phyloP scores from a whole-genome alignment of 1,140 invertebrate genomes.

The Scaptomyza hsui region DNA sequence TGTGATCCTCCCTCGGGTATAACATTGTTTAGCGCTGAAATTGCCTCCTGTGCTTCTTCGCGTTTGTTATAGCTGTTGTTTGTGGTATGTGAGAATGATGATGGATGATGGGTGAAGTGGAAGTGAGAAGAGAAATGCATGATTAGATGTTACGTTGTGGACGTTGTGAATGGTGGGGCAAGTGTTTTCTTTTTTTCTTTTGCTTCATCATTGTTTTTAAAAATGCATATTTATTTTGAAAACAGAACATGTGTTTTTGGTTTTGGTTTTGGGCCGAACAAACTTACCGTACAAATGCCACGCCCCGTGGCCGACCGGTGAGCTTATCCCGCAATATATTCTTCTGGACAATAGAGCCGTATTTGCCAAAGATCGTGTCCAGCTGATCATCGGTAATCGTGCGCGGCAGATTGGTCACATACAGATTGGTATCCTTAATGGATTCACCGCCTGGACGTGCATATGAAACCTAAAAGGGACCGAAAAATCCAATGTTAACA shows the following conservation, averaged over 20 bases:
- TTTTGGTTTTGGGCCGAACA: neutral
- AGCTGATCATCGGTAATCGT: conserved; percentile 92
- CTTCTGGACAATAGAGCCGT: conserved; percentile 95
- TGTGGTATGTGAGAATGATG: neutral
- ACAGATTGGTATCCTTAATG: conserved; percentile 97
- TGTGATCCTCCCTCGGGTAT: conserved; percentile 93
- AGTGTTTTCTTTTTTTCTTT: neutral
- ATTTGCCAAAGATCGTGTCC: conserved; percentile 93
- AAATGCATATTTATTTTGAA: neutral
- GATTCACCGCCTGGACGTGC: conserved; percentile 95
- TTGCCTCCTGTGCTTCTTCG: conserved; percentile 95
- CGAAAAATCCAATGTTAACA: neutral
- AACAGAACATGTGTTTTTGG: neutral
- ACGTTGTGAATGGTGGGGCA: neutral
- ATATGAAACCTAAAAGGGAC: conserved; percentile 90
- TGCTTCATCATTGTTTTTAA: neutral
- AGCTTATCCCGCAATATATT: conserved; percentile 94
- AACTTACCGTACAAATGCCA: conserved; percentile 95
- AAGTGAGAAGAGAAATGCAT: conserved; percentile 8
- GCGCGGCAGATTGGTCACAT: conserved; percentile 95
- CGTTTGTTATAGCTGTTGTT: conserved; percentile 85
- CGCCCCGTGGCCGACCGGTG: conserved; percentile 92
- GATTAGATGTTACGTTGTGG: neutral
- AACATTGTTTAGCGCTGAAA: conserved; percentile 92
- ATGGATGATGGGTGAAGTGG: neutral